phyloP scores from a whole-genome alignment of 2,797 vertebrate species.

The Orientallactaga sibirica region DNA sequence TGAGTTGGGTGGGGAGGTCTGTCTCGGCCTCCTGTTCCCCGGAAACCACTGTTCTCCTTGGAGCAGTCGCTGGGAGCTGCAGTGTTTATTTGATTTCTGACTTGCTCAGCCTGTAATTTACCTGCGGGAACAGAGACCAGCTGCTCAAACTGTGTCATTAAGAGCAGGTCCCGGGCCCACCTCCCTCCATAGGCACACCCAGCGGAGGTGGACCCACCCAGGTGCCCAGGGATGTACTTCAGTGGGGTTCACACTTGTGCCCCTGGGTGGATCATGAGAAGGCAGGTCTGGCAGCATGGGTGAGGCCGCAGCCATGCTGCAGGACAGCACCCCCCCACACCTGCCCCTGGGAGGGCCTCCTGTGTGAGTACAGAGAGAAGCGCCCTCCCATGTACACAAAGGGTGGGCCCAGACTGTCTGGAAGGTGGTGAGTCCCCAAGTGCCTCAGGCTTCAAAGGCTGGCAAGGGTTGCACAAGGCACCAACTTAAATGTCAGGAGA shows the following conservation, averaged over 20 bases:
- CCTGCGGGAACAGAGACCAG: conserved; percentile 56
- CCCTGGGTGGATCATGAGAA: not conserved
- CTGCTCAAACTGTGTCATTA: conserved; percentile 24
- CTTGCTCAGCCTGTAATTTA: conserved; percentile 77
- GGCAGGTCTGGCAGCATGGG: not conserved
- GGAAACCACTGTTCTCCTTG: conserved; percentile 62
- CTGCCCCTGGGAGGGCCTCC: not conserved
- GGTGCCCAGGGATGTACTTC: not conserved
- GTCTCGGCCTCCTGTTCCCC: conserved; percentile 19
- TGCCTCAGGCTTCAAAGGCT: not conserved
- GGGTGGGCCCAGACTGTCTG: not conserved
- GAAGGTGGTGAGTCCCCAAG: not conserved
- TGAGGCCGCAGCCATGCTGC: not conserved
- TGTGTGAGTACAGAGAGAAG: not conserved
- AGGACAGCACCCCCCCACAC: not conserved
- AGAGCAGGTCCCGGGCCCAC: conserved; percentile 17
- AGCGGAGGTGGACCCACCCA: not conserved
- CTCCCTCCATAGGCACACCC: not conserved
- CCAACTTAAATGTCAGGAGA: not conserved
- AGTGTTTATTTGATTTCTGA: conserved; percentile 77
- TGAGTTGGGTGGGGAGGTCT: conserved; percentile 37
- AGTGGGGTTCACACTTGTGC: not conserved
- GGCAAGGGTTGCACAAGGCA: not conserved
- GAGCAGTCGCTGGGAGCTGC: conserved; percentile 32
- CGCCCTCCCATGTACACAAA: too few relatives aligned